These are phyloP conservation scores for Oenanthe oenanthe DNA, from an alignment of 2,113 vertebrate species.

Conservation along the genomic window DNA sequence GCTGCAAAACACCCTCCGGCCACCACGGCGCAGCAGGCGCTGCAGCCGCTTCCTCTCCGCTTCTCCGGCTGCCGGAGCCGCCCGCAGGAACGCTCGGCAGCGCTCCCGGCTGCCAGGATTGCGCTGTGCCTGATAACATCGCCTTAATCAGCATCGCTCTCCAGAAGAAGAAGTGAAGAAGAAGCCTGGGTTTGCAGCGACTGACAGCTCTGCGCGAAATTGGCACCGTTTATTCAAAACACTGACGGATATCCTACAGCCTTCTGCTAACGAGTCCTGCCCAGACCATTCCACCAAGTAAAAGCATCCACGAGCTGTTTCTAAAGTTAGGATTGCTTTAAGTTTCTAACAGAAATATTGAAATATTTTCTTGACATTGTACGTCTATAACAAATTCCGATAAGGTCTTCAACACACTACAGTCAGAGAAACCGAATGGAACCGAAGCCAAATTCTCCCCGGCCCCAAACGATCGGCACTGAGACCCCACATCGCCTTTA, in stretches of 20 bases:
- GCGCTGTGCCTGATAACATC: rapidly evolving
- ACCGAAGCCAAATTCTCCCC: background rate
- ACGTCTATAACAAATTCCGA: background rate
- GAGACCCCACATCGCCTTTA: background rate
- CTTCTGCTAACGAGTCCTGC: background rate
- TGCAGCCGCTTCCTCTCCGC: background rate
- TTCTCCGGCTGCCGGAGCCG: background rate
- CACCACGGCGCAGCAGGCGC: background rate
- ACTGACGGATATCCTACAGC: background rate
- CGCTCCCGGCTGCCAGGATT: background rate
- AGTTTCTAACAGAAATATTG: background rate
- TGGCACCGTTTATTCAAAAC: background rate
- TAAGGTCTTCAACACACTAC: background rate
- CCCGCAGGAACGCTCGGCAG: background rate
- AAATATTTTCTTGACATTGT: background rate
- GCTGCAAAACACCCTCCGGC: background rate
- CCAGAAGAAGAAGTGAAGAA: background rate
- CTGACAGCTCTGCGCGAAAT: background rate
- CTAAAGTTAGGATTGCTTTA: background rate
- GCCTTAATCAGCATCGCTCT: rapidly evolving
- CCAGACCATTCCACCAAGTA: too few species aligned
- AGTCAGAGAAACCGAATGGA: background rate
- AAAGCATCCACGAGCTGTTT: background rate
- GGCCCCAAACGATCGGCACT: background rate
- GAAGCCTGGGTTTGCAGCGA: background rate